Evolutionary conservation across 2,797 vertebrate species (phyloP), one percentile per base, ranked within the genome.

Genomic region (Tympanoctomys barrerae): DNA sequence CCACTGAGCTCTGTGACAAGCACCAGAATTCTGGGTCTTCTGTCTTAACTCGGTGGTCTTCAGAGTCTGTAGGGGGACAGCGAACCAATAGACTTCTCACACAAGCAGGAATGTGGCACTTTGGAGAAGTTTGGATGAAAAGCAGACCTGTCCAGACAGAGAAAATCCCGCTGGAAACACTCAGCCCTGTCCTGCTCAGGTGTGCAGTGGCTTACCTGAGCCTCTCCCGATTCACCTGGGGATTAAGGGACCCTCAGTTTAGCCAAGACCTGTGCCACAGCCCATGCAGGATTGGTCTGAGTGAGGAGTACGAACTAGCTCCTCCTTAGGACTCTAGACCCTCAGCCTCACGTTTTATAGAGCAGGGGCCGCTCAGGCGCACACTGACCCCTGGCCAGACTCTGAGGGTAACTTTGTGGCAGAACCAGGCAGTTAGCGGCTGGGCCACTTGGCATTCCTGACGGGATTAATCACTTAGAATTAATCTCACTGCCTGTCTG

Each of bases 51-150:
- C 87, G 89, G 61, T 94, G 71, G 87, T 96, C 94, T 77, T 92
- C 64, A 64, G 68, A 91, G 91, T 80, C 64, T 94, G 78, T 46
- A 7, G 21, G 64, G 91, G 93, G 71, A 82, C 84, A 75, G 18
- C 46, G 18, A 96, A 97, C 92, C 94, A 89, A 89, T 95, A 90
- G 77, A 79, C 89, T 97, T 73, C 91, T 96, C 86, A 71, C 66
- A 62, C 16, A 87, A 88, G 73, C 75, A 91, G 89, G 93, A 95
- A 79, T 61, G 59, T 92, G 95, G 85, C 64, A 64, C 87, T 96
- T 61, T 22, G 54, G 54, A 96, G 91, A 84, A 62, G 28, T 59
- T 93, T 77, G 78, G 87, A 75, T 90, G 87, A 71, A 91, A 94
- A 88, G 68, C 78, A 92, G 84, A 95, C 59, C 81, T 73, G 81